Evolutionary conservation across 2,113 vertebrate genomes (phyloP).

Genomic region (Pelobates fuscus): DNA sequence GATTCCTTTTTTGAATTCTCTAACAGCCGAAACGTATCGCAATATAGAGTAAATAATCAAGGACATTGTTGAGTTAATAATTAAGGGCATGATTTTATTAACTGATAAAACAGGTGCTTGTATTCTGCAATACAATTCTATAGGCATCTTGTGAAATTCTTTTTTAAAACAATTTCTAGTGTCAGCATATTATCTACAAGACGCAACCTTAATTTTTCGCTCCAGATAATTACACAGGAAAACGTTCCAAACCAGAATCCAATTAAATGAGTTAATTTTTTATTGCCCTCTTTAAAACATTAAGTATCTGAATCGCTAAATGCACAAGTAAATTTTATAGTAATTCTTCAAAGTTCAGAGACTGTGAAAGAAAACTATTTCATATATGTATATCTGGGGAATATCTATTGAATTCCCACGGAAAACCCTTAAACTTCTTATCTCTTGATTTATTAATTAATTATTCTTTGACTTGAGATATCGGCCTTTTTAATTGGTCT

Average conservation of each 20-base stretch:
- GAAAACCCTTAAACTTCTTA: no score
- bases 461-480: no score
- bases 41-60: neutral
- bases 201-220: neutral
- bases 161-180: neutral
- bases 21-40: no score
- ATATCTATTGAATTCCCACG: no score
- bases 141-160: neutral
- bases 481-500: no score
- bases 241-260: neutral
- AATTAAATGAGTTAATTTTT: slow-evolving; percentile 9
- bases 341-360: neutral
- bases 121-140: neutral
- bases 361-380: no score
- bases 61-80: neutral
- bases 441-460: no score
- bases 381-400: no score
- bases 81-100: neutral
- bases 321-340: neutral
- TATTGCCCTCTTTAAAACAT: neutral
- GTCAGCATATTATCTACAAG: neutral
- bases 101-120: neutral
- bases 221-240: neutral
- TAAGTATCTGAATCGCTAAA: neutral
- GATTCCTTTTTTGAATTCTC: no score